These are phyloP conservation scores for Drepana arcuata DNA, from an alignment of 1,140 invertebrate species.

Conservation along the genomic window DNA sequence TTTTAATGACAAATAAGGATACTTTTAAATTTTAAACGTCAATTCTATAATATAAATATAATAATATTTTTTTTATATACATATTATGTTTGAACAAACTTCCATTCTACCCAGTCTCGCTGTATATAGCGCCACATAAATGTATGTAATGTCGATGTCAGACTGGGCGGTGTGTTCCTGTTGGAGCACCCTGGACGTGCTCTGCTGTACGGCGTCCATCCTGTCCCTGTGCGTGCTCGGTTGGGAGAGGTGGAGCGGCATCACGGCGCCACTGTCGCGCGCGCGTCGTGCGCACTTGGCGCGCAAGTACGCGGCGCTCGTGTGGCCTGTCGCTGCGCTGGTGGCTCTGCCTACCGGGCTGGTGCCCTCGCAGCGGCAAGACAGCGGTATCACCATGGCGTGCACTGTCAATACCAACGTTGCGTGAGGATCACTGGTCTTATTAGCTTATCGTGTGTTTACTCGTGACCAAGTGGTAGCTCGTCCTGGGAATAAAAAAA, in stretches of 20 bases:
- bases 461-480: too few species aligned
- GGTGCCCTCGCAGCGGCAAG: conserved; percentile 33
- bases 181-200: conserved; percentile 76
- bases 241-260: conserved; percentile 76
- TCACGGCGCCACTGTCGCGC: conserved; percentile 68
- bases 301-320: conserved; percentile 23
- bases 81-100: too few species aligned
- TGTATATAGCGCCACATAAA: too few species aligned
- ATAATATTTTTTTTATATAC: too few species aligned
- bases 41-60: too few species aligned
- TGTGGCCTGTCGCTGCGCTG: conserved; percentile 58
- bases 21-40: too few species aligned
- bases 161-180: conserved; percentile 72
- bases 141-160: conserved; percentile 38
- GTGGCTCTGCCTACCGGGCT: conserved; percentile 53
- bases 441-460: too few species aligned
- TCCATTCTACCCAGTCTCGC: too few species aligned
- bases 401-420: conserved; percentile 75
- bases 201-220: conserved; percentile 78
- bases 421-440: conserved; percentile 55
- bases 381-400: conserved; percentile 45
- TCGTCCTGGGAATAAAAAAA: too few species aligned
- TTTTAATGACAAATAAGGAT: too few species aligned
- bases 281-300: conserved; percentile 28
- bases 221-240: conserved; percentile 76